A percentile compares a stretch with the other conserved stretches of the same genome.
These are phyloP conservation scores for Plutomurus gul DNA, from an alignment of 1,140 invertebrate species.

Conservation along the genomic window DNA sequence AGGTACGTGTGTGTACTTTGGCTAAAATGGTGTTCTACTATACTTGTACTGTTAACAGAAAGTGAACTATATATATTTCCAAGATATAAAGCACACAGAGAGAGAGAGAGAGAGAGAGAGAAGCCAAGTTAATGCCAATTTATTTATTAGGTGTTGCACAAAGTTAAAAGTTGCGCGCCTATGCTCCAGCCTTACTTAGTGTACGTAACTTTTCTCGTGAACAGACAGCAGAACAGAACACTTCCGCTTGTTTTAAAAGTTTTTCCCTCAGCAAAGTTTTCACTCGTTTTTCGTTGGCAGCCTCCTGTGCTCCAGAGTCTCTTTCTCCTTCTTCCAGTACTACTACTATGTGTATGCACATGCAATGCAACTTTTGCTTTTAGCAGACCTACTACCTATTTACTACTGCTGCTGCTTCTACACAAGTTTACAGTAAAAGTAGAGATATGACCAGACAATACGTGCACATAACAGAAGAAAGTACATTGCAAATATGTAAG, in stretches of 20 bases:
- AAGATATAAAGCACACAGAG: not conserved
- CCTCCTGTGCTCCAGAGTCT: not conserved
- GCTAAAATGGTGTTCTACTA: no score
- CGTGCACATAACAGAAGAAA: no score
- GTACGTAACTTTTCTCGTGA: not conserved
- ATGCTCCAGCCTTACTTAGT: not conserved
- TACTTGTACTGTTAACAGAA: no score
- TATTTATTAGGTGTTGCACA: conserved; percentile 1
- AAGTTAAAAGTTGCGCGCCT: not conserved
- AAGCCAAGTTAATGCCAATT: not conserved
- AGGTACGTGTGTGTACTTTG: no score
- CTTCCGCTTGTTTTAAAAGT: conserved; percentile 16
- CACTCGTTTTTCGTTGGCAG: not conserved
- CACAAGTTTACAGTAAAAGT: no score
- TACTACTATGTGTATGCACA: not conserved
- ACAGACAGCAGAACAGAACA: not conserved
- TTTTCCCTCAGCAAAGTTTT: not conserved
- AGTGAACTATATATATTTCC: no score
- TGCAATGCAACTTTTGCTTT: conserved; percentile 2
- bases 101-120: not conserved
- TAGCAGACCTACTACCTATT: no score
- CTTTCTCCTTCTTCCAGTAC: not conserved
- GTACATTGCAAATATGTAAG: no score
- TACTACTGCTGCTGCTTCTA: no score
- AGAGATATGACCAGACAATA: no score